Evolutionary conservation across 1,140 invertebrate genomes (phyloP).

Genomic region (Adoxophyes honmai): DNA sequence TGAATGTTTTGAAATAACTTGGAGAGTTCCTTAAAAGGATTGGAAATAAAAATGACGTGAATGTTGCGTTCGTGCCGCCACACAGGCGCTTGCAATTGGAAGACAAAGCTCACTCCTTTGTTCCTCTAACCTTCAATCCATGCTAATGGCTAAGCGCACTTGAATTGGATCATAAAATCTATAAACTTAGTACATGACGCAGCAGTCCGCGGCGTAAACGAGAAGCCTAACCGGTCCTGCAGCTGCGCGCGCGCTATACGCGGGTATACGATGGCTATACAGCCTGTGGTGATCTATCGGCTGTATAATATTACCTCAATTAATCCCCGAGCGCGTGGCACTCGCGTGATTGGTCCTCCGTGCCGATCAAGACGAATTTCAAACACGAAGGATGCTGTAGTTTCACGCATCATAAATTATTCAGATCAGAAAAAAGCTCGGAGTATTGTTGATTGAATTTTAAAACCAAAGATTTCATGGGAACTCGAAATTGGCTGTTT

Average conservation of each 20-base stretch:
- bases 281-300: conserved; percentile 9
- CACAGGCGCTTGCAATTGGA: too few species aligned
- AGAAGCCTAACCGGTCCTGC: conserved; percentile 52
- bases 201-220: conserved; percentile 33
- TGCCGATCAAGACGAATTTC: neutral
- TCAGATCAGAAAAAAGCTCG: neutral
- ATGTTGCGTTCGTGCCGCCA: too few species aligned
- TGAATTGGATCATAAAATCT: conserved; percentile 5
- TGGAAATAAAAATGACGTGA: too few species aligned
- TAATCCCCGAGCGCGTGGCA: conserved; percentile 1
- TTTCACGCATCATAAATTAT: neutral
- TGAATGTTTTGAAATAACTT: too few species aligned
- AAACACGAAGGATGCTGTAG: neutral
- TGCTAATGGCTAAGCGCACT: neutral
- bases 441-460: neutral
- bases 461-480: neutral
- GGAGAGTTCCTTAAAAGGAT: too few species aligned
- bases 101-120: neutral
- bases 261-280: neutral
- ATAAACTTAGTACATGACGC: conserved; percentile 23
- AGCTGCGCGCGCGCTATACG: conserved; percentile 50
- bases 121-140: neutral
- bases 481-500: neutral
- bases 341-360: neutral
- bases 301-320: conserved; percentile 1